Base-by-base conservation (phyloP, 2,113 vertebrate species). In the Esox niger region DNA sequence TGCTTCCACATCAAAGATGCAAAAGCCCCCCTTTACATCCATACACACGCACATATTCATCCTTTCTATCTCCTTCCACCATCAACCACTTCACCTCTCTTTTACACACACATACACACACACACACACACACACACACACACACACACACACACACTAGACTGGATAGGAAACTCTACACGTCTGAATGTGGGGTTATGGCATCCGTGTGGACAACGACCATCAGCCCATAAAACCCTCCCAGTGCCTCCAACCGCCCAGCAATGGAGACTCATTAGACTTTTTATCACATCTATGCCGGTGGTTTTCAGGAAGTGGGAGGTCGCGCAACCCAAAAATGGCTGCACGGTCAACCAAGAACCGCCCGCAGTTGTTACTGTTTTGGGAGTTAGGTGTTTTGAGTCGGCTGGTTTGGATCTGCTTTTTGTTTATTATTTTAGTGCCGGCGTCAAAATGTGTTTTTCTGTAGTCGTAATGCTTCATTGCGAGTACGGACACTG, bases 151-250 rank as follows among this genome's bases (percentile, higher is more conserved):
- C 62, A 64, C 38, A 62, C 10, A 25, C 31, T 26, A 58, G 7
- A 27, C 27, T 17, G 27, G 25, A 20, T 17, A 17, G 17, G 58
- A 32, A 27, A 27, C 9, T 56, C 21, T 27, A 23, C 21, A 27
- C 25, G 23, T 56, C 21, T 60, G n/a, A 20, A 31, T 33, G n/a
- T 61, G 59, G 26, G 59, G 30, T 61, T 61, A 61, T 35, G 59
- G 32, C 31, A 61, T 35, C 32, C 30, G 59, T 61, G 59, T 35
- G n/a, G 31, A 61, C 59, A 61, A 61, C 59, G 35, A 31, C 31
- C 59, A 8, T 35, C n/a, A 20, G 30, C 59, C 59, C 32, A 31
- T 61, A 61, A 61, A 61, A 33, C n/a, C 11, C 31, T 32, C 30
- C 11, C 8, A 13, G 55, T 13, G 55, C 55, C 25, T 26, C 55